These are phyloP conservation scores for Sinopyrophorus schimmeli DNA, from an alignment of 2,888 invertebrate genomes.

Conservation along the genomic window DNA sequence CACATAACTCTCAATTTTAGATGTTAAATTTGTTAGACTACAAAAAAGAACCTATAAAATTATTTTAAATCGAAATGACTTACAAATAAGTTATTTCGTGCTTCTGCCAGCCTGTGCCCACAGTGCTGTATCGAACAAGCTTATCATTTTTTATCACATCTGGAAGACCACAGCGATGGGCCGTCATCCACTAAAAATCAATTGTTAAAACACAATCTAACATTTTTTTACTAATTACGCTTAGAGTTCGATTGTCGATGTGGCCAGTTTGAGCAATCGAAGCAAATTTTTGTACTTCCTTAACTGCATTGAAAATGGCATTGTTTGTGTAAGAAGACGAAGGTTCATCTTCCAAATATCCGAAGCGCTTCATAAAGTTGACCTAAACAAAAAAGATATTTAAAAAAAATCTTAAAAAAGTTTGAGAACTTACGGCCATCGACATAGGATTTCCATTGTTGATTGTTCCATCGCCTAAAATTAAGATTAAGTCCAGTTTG, in stretches of 20 bases:
- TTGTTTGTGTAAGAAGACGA: slow-evolving; percentile 64
- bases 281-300: slow-evolving; percentile 71
- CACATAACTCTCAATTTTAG: slow-evolving; percentile 2
- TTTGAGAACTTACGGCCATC: too few species aligned
- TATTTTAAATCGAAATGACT: slow-evolving; percentile 42
- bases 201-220: slow-evolving; percentile 3
- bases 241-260: slow-evolving; percentile 66
- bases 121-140: slow-evolving; percentile 62
- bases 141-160: slow-evolving; percentile 60
- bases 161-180: slow-evolving; percentile 72
- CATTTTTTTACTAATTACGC: slow-evolving; percentile 52
- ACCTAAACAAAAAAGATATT: slow-evolving; percentile 59
- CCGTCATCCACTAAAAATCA: slow-evolving; percentile 63
- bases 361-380: slow-evolving; percentile 70
- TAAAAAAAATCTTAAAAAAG: background rate
- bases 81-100: slow-evolving; percentile 70
- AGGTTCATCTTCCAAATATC: slow-evolving; percentile 62
- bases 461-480: too few species aligned
- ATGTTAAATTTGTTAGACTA: background rate
- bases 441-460: too few species aligned
- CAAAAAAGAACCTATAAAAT: background rate
- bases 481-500: too few species aligned
- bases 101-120: slow-evolving; percentile 71
- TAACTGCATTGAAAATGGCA: slow-evolving; percentile 66
- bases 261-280: slow-evolving; percentile 70